Base-by-base conservation (phyloP, 2,888 invertebrate genomes). In the Cheilosia variabilis region DNA sequence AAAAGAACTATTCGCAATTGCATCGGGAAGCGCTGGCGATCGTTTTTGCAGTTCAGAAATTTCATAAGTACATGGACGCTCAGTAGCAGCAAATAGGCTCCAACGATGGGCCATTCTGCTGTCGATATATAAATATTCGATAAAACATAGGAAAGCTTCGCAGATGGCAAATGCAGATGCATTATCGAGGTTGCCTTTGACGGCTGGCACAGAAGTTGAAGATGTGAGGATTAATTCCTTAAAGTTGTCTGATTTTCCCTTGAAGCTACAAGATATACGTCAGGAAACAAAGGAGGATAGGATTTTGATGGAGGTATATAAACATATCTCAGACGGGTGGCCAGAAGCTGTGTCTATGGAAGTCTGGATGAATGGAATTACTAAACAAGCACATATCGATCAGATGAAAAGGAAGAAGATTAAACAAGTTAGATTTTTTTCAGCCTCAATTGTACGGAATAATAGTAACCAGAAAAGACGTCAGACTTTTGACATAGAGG, bases 31-130 rank as follows among this genome's bases (percentile, higher is more conserved):
- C 90, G 6, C 86, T 91, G 7, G 89, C 90, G 15, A 87, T 92
- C 1, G 83, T 92, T 13, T 92, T 89, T 76, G 91, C 90, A 1
- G 89, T 92, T 0, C 88, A 89, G 31, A 90, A 90, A 87, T 93
- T 92, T 87, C 90, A 91, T 65, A 88, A 91, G 31, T 93, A 91
- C 81, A 89, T 87, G 93, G 52, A 27, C 82, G 83, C 1, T 31
- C 62, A 37, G 79, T 87, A 4, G 76, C 78, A 4, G 68, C 84
- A 13, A 77, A 73, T 45, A 63, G 66, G 9, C 27, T 87, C 5
- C 83, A 81, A 22, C 34, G 83, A 4, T 77, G 71, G 57, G 58
- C 73, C 15, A 60, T 63, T 5, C 41, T 68, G 10, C 41, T 84
- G 0, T 80, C 83, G 1, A 65, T 57, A 34, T 81, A 84, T 53